These are phyloP conservation scores for Brachystomella parvula DNA, from an alignment of 1,140 invertebrate species.

Conservation along the genomic window DNA sequence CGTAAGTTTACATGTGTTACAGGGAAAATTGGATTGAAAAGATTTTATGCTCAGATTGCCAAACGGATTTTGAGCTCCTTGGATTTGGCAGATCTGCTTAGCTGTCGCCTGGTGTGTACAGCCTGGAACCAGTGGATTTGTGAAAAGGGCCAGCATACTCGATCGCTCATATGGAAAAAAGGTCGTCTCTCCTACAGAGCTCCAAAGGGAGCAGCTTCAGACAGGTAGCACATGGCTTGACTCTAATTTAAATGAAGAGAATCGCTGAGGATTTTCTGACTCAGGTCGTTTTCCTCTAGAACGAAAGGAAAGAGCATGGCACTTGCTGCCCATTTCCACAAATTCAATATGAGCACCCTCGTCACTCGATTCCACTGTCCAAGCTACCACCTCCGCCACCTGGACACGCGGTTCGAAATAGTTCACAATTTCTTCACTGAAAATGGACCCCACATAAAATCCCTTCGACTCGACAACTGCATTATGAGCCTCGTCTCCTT, in stretches of 20 bases:
- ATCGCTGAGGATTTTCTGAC: neutral
- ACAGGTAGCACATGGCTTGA: neutral
- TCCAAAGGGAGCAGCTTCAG: neutral
- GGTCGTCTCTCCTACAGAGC: neutral
- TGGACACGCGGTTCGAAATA: neutral
- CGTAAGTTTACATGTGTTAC: neutral
- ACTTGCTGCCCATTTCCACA: neutral
- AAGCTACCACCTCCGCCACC: neutral
- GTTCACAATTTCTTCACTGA: neutral
- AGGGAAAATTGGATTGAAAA: neutral
- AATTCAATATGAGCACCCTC: neutral
- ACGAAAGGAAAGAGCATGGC: neutral
- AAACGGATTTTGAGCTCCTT: neutral
- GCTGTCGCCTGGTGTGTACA: neutral
- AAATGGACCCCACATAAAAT: neutral
- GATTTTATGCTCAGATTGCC: neutral
- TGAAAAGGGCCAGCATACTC: neutral
- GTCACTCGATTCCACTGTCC: neutral
- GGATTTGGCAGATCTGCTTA: neutral
- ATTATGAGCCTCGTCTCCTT: neutral
- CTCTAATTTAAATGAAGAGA: neutral
- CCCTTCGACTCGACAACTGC: neutral
- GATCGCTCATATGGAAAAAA: neutral
- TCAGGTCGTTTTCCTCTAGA: neutral
- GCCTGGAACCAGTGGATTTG: neutral